Evolutionary conservation across 2,113 vertebrate species (phyloP), one percentile per base, ranked within the genome.

Genomic region (Notothenia rossii): DNA sequence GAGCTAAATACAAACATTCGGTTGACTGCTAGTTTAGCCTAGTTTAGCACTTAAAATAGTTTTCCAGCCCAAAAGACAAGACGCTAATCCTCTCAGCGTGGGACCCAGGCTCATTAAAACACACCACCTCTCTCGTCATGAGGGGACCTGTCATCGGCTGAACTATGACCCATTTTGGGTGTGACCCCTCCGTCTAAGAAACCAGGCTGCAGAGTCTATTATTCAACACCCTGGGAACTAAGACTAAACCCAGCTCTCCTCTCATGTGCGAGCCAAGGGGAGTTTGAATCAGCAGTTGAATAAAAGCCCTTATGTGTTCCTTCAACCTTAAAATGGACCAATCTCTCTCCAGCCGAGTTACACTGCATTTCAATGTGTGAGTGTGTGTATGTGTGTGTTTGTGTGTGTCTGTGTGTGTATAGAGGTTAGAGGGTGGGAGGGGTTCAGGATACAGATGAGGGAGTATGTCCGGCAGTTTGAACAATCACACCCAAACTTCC

Each of bases 81-180:
- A 77, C 54, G 56, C 43, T 90, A 91, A 89, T 93, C 88, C 88
- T 86, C 84, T 67, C 88, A 83, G 88, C 65, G 84, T 93, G 92
- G 73, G 89, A 92, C 61, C 81, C 72, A 40, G 68, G 75, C 89
- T 91, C 90, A 91, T 92, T 92, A 91, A 89, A 92, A 76, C 84
- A 72, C 86, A 65, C 87, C 74, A 60, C 71, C 77, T 29, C 70
- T 80, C 83, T 77, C 43, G 49, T 75, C 86, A 64, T 18, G 60
- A 81, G 51, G 69, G 79, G 77, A 81, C 45, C 68, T 33, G 56
- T 67, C 83, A 64, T 73, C 81, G 15, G 77, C 85, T 90, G 85
- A 89, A 92, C 90, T 86, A 88, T 87, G 89, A 93, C 90, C 92
- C 75, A 91, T 86, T 92, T 93, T 79, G 88, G 86, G 88, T 78